A percentile compares a stretch with the other conserved stretches of the same genome.
Conservation (phyloP, 2,888 invertebrate species). For the Timema podura region DNA sequence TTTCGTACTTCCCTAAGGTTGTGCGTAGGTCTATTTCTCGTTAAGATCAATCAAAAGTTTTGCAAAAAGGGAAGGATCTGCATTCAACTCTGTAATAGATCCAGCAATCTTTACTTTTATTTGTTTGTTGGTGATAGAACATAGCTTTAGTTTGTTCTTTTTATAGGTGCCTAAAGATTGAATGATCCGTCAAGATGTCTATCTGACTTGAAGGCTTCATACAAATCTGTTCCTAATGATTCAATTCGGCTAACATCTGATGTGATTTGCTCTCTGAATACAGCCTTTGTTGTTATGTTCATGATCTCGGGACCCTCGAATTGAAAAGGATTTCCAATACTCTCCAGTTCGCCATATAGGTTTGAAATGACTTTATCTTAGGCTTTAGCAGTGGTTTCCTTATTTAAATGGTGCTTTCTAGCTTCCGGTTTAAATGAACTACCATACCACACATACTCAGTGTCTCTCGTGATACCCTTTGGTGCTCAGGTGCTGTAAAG, state of each 20-base stretch:
- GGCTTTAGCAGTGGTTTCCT: constrained; percentile 1
- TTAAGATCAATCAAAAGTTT: constrained; percentile 9
- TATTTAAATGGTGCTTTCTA: constrained; percentile 17
- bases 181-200: neutral
- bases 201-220: constrained; percentile 2
- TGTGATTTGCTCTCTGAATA: constrained; percentile 1
- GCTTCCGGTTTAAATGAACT: constrained; percentile 5
- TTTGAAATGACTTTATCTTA: constrained; percentile 12
- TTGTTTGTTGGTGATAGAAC: neutral
- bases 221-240: neutral
- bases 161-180: constrained; percentile 7
- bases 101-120: neutral
- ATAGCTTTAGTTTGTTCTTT: constrained; percentile 2
- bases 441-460: constrained; percentile 15
- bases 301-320: constrained; percentile 1
- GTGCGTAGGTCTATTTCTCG: constrained; percentile 2
- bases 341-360: neutral
- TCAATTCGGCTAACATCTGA: neutral
- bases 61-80: neutral
- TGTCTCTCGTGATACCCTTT: constrained; percentile 11
- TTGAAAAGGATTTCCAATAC: constrained; percentile 4
- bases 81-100: constrained; percentile 4
- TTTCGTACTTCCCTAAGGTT: constrained; percentile 11
- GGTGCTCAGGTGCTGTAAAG: constrained; percentile 18
- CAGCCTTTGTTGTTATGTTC: constrained; percentile 1